Base-by-base conservation (phyloP, 1,140 invertebrate species). In the Lepidurus couesii region DNA sequence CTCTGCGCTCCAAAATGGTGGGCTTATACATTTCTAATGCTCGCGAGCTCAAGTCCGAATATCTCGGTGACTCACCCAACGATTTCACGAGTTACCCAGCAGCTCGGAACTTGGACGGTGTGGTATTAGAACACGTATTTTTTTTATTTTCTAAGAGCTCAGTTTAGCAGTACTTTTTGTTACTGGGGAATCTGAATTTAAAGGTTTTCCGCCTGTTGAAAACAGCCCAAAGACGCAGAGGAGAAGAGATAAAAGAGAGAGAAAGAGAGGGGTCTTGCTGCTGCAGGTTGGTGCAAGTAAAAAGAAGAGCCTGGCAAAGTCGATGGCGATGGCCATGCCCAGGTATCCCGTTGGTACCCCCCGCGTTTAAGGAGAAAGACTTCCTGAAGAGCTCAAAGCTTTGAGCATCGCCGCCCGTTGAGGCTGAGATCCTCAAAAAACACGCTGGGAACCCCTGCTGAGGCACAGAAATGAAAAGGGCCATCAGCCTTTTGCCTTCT, bases 351-450 rank as follows among this genome's bases (percentile, higher is more conserved):
- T 65, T 65, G 53, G 53, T 65, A 65, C 53, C 53, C 53, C 53
- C 53, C 53, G 53, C 53, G 53, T 65, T 65, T 65, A 65, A 65
- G 53, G 53, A 65, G 53, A 65, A 65, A 65, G 53, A 65, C 53
- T 65, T 65, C 53, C 53, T 65, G 53, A 65, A 65, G 53, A 65
- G 53, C 21, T 65, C 53, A 65, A 65, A 65, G 53, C 53, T 65
- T 65, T 65, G 53, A 65, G 53, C 21, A 65, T 65, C 53, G 53
- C 53, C 53, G 53, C 53, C 53, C 53, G 53, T 65, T 65, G 53
- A 65, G 53, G 53, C 53, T 65, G 53, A 65, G 53, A 65, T 65
- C 53, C 53, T 21, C 21, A 65, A 65, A 65, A 65, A 65, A 65
- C 53, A 65, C 53, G 53, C 53, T 65, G 53, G 53, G 3, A 65